phyloP scores from a whole-genome alignment of 2,797 vertebrate species.

The Neosalanx taihuensis region DNA sequence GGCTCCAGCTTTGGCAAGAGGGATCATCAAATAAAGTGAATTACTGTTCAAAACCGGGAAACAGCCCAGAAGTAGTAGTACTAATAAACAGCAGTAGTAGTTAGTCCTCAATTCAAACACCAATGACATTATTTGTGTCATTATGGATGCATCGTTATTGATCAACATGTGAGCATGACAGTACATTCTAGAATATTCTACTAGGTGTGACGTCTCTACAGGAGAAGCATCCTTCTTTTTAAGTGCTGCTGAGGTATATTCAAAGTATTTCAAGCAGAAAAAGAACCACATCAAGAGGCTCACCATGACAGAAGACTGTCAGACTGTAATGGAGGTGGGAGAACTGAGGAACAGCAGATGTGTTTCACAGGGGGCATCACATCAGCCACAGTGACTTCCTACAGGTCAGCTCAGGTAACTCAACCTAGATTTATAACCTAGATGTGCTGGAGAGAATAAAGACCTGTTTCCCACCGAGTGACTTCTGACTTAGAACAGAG shows the following conservation, averaged over 20 bases:
- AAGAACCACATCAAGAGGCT: constrained; percentile 47
- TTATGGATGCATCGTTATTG: constrained; percentile 42
- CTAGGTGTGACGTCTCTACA: constrained; percentile 79
- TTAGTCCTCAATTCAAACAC: constrained; percentile 54
- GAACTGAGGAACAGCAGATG: constrained; percentile 37
- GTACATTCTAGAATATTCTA: constrained; percentile 89
- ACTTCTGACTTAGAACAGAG: neutral
- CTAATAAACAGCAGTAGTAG: constrained; percentile 83
- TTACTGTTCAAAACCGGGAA: constrained; percentile 80
- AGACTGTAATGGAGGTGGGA: constrained; percentile 25
- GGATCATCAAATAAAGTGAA: constrained; percentile 77
- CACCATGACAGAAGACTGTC: constrained; percentile 44
- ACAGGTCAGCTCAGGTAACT: constrained; percentile 22
- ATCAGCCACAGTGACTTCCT: constrained; percentile 20
- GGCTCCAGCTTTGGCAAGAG: constrained; percentile 95
- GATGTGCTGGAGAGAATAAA: neutral
- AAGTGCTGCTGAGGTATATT: constrained; percentile 97
- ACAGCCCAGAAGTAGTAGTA: constrained; percentile 85
- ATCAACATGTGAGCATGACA: constrained; percentile 60
- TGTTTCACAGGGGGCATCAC: constrained; percentile 36
- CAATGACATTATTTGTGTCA: constrained; percentile 38
- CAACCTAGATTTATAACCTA: neutral
- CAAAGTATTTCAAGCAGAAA: constrained; percentile 57
- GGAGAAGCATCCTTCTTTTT: constrained; percentile 82
- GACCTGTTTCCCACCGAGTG: neutral